Percentiles rank a stretch among this genome's conserved stretches.
These are phyloP conservation scores for Leptarthrus brevirostris DNA, from an alignment of 2,888 invertebrate species.

Conservation along the genomic window DNA sequence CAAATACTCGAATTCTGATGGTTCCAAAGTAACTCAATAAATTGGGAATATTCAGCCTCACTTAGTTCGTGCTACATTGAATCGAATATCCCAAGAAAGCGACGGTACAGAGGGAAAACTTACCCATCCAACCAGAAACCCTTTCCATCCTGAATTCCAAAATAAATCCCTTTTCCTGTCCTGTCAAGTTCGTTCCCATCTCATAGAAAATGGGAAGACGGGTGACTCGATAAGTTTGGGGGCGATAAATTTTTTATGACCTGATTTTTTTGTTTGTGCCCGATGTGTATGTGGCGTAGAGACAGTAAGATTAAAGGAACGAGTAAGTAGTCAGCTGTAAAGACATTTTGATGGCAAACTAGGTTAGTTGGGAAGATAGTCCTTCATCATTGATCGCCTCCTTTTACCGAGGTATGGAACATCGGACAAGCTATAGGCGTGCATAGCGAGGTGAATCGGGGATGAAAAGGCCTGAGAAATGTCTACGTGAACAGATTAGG, in stretches of 20 bases:
- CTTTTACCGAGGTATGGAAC: neutral
- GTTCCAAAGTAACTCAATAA: constrained; percentile 24
- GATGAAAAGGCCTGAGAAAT: constrained; percentile 8
- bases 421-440: neutral
- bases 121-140: constrained; percentile 32
- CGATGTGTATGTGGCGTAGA: neutral
- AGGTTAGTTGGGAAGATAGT: constrained; percentile 35
- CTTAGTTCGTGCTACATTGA: constrained; percentile 2
- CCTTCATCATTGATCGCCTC: constrained; percentile 37
- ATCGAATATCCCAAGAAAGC: constrained; percentile 5
- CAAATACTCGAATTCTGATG: neutral
- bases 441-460: neutral
- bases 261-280: constrained; percentile 39
- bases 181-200: neutral
- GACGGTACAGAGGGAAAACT: neutral
- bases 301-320: neutral
- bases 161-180: constrained; percentile 40
- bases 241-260: constrained; percentile 46
- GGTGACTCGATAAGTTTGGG: constrained; percentile 34
- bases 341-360: constrained; percentile 34
- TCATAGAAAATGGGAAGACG: constrained; percentile 15
- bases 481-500: constrained; percentile 42
- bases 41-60: constrained; percentile 7
- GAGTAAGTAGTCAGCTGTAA: neutral
- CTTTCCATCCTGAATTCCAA: constrained; percentile 24